These are phyloP conservation scores for Eleginops maclovinus DNA, from an alignment of 2,113 vertebrate genomes.

Conservation along the genomic window DNA sequence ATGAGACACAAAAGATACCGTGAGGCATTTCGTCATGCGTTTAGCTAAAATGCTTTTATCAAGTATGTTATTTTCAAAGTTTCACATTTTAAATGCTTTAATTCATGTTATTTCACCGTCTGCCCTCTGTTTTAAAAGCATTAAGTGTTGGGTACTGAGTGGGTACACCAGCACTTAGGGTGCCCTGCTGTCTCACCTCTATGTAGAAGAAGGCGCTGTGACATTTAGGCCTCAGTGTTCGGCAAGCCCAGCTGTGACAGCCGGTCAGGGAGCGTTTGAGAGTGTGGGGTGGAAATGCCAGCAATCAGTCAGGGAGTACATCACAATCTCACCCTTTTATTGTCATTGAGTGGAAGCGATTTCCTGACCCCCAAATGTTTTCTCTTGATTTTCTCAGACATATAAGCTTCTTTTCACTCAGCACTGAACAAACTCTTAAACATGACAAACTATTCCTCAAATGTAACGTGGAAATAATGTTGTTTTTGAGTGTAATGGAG, in stretches of 20 bases:
- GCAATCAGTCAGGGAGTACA: too few relatives aligned
- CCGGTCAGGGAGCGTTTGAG: conserved; percentile 38
- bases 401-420: neutral
- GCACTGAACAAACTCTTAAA: neutral
- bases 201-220: conserved; percentile 68
- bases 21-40: conserved; percentile 31
- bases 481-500: neutral
- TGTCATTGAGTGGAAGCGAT: conserved; percentile 55
- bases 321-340: conserved; percentile 51
- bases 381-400: conserved; percentile 25
- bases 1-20: conserved; percentile 6
- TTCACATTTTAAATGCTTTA: conserved; percentile 56
- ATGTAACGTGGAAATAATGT: conserved; percentile 37
- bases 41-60: conserved; percentile 59
- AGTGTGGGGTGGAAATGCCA: conserved; percentile 69
- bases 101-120: conserved; percentile 64
- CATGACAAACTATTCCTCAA: conserved; percentile 22
- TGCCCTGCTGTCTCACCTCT: conserved; percentile 74
- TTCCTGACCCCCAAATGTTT: conserved; percentile 28
- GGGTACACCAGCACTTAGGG: conserved; percentile 72
- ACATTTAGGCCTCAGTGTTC: conserved; percentile 78
- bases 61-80: conserved; percentile 40
- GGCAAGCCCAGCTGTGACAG: conserved; percentile 56
- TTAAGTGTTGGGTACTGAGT: conserved; percentile 58
- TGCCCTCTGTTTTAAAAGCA: conserved; percentile 50